These are phyloP conservation scores for Araneus ventricosus DNA, from an alignment of 1,140 invertebrate species.

Conservation along the genomic window DNA sequence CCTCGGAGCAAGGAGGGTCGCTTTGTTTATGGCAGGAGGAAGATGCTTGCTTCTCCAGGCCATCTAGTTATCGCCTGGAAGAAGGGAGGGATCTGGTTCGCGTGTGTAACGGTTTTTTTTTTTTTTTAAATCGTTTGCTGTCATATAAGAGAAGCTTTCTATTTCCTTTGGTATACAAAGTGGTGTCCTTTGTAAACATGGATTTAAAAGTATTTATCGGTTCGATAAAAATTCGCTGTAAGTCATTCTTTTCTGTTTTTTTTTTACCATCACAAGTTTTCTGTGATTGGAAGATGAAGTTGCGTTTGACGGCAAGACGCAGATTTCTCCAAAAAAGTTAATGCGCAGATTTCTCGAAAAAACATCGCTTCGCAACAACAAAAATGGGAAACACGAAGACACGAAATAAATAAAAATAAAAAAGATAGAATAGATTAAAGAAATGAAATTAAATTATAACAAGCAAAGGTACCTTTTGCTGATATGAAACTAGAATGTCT, in stretches of 20 bases:
- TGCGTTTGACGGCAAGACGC: too few species aligned
- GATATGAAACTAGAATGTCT: too few species aligned
- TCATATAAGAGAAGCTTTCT: background rate
- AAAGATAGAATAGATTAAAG: too few species aligned
- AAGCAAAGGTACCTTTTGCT: too few species aligned
- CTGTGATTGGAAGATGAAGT: too few species aligned
- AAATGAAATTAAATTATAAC: too few species aligned
- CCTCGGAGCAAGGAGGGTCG: background rate
- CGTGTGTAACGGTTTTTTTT: background rate
- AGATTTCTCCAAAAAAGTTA: too few species aligned
- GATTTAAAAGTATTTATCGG: background rate
- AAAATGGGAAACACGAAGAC: too few species aligned
- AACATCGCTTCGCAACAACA: too few species aligned
- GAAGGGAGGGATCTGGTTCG: background rate
- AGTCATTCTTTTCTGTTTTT: background rate
- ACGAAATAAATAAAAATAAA: too few species aligned
- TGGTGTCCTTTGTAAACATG: background rate
- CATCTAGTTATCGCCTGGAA: conserved; percentile 6
- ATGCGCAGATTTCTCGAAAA: too few species aligned
- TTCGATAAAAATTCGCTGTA: background rate
- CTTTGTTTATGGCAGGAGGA: conserved; percentile 14
- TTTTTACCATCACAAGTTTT: background rate
- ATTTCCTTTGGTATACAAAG: background rate
- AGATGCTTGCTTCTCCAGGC: background rate
- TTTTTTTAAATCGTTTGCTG: background rate